These are phyloP conservation scores for Holcopasites calliopsidis DNA, from an alignment of 1,140 invertebrate genomes.

Conservation along the genomic window DNA sequence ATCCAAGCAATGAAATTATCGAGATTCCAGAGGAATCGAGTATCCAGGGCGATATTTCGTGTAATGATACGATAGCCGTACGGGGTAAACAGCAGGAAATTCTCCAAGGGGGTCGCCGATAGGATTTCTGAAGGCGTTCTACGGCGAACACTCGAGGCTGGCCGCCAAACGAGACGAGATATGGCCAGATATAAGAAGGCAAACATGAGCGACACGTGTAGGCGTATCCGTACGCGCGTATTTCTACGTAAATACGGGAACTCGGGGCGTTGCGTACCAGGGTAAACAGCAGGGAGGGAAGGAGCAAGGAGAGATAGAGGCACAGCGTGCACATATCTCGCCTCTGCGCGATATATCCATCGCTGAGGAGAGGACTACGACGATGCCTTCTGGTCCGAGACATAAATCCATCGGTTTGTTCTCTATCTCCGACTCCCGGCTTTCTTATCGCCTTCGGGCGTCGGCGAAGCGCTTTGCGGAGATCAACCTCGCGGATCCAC, in stretches of 20 bases:
- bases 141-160: slow-evolving; percentile 43
- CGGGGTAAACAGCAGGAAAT: slow-evolving; percentile 11
- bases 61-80: not conserved
- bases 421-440: slow-evolving; percentile 68
- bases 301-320: slow-evolving; percentile 28
- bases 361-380: slow-evolving; percentile 61
- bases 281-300: slow-evolving; percentile 67
- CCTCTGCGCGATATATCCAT: slow-evolving; percentile 38
- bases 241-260: slow-evolving; percentile 75
- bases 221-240: slow-evolving; percentile 63
- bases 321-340: slow-evolving; percentile 45
- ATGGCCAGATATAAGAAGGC: slow-evolving; percentile 72
- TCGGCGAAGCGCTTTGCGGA: slow-evolving; percentile 42
- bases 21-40: too few relatives aligned
- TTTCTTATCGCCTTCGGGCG: slow-evolving; percentile 65
- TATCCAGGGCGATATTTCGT: too few relatives aligned
- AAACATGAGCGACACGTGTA: slow-evolving; percentile 67
- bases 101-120: slow-evolving; percentile 37
- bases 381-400: slow-evolving; percentile 67
- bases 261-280: slow-evolving; percentile 68
- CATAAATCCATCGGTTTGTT: slow-evolving; percentile 76
- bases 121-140: slow-evolving; percentile 35
- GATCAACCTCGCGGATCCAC: slow-evolving; percentile 49
- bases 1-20: too few relatives aligned
- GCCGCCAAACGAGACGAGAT: slow-evolving; percentile 59